phyloP scores from a whole-genome alignment of 2,888 invertebrate species.

The Brachypterus glaber region DNA sequence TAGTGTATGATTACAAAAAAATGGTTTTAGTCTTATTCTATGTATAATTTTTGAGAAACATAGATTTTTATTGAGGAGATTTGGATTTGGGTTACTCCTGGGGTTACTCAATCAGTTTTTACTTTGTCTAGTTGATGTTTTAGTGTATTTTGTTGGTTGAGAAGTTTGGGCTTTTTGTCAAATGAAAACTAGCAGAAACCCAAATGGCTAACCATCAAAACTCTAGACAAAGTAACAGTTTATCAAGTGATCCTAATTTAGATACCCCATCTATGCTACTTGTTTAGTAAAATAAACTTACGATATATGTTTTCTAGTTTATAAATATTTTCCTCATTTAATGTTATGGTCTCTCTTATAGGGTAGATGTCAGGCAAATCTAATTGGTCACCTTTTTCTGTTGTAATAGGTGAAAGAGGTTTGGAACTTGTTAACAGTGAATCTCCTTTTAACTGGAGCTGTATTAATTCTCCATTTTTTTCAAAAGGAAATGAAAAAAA shows the following conservation, averaged over 20 bases:
- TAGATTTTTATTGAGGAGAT: too few species aligned
- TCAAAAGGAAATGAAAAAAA: slow-evolving; percentile 49
- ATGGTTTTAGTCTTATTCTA: too few species aligned
- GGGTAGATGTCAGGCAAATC: slow-evolving; percentile 67
- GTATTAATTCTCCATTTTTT: slow-evolving; percentile 51
- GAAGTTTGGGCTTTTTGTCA: too few species aligned
- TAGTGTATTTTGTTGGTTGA: too few species aligned
- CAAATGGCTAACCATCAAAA: too few species aligned
- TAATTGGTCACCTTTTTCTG: slow-evolving; percentile 44
- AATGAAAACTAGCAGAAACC: too few species aligned
- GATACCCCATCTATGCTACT: not conserved
- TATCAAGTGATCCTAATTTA: slow-evolving; percentile 1
- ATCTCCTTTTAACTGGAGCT: slow-evolving; percentile 57
- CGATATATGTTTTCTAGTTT: slow-evolving; percentile 54
- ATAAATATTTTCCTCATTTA: slow-evolving; percentile 57
- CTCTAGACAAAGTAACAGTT: too few species aligned
- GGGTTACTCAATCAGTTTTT: too few species aligned
- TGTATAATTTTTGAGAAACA: too few species aligned
- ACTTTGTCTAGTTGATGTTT: too few species aligned
- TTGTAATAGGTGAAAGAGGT: slow-evolving; percentile 47
- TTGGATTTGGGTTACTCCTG: too few species aligned
- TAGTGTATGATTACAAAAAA: too few species aligned
- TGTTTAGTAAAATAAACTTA: slow-evolving; percentile 44
- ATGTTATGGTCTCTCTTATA: slow-evolving; percentile 59
- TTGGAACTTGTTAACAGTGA: slow-evolving; percentile 55